Evolutionary conservation across 1,140 invertebrate species (phyloP).

Genomic region (Cataglyphis hispanica): DNA sequence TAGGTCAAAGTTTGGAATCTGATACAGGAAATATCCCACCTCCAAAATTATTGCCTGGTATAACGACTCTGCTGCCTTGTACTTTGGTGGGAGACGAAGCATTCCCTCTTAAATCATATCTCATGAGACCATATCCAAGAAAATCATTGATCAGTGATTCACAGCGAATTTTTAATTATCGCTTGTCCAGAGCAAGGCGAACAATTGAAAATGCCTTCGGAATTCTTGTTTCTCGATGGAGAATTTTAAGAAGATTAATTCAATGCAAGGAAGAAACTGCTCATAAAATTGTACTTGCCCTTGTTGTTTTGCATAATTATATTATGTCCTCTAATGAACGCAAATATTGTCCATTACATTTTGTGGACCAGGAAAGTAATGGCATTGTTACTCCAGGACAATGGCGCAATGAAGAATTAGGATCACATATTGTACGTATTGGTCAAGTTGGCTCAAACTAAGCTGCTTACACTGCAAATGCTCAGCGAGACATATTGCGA

Average conservation of each 20-base stretch:
- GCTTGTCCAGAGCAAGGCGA: conserved; percentile 21
- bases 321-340: conserved; percentile 2
- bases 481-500: too few species aligned
- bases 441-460: too few species aligned
- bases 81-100: conserved; percentile 17
- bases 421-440: too few species aligned
- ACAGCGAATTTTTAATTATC: conserved; percentile 38
- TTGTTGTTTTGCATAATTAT: conserved; percentile 24
- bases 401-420: too few species aligned
- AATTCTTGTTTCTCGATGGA: conserved; percentile 11
- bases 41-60: conserved; percentile 22
- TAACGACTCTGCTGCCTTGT: background rate
- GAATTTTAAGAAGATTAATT: background rate
- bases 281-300: conserved; percentile 23
- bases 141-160: conserved; percentile 10
- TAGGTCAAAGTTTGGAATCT: conserved; percentile 12
- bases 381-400: too few species aligned
- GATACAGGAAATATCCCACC: background rate
- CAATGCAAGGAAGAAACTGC: conserved; percentile 15
- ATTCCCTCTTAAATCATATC: conserved; percentile 8
- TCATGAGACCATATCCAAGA: conserved; percentile 21
- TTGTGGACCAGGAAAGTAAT: conserved; percentile 1
- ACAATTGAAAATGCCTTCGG: conserved; percentile 6
- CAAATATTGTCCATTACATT: background rate
- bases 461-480: too few species aligned